A percentile compares a stretch with the other conserved stretches of the same genome.
Conservation (phyloP, 2,113 vertebrate species). For the Poeciliopsis prolifica region DNA sequence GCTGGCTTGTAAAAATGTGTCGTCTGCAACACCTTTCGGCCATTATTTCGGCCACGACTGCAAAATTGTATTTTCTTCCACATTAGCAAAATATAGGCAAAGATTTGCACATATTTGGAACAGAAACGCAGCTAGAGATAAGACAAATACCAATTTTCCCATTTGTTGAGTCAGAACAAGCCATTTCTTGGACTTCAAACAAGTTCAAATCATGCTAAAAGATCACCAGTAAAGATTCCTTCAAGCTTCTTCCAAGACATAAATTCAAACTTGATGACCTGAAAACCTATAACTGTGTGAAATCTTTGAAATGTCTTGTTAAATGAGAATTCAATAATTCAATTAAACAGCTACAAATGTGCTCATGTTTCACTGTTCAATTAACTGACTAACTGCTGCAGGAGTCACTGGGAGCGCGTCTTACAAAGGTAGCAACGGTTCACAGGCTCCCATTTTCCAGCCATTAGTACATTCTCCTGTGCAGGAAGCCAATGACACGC, state of each 20-base stretch:
- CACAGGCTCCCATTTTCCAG: slow-evolving; percentile 3
- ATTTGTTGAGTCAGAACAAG: background rate
- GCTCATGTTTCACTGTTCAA: slow-evolving; percentile 16
- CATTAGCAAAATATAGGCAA: too few relatives aligned
- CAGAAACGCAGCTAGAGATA: background rate
- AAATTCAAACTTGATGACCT: background rate
- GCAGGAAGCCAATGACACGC: slow-evolving; percentile 6
- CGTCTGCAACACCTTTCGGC: too few relatives aligned
- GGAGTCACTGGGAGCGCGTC: background rate
- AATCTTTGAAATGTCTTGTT: slow-evolving; percentile 16
- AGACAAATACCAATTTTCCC: background rate
- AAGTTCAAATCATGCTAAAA: background rate
- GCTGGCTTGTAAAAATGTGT: too few relatives aligned
- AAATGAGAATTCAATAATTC: slow-evolving; percentile 19
- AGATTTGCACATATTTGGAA: too few relatives aligned
- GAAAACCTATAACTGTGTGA: slow-evolving; percentile 4
- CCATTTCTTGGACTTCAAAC: background rate
- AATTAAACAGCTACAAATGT: slow-evolving; percentile 33
- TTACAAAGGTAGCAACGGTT: slow-evolving; percentile 7
- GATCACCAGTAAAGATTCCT: background rate
- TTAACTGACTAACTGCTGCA: slow-evolving; percentile 22
- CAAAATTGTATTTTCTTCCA: too few relatives aligned
- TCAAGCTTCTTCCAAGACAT: background rate
- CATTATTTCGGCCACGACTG: too few relatives aligned
- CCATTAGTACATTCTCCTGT: background rate